Conservation (phyloP, 1,140 invertebrate species). For the Drosophila guanche region DNA sequence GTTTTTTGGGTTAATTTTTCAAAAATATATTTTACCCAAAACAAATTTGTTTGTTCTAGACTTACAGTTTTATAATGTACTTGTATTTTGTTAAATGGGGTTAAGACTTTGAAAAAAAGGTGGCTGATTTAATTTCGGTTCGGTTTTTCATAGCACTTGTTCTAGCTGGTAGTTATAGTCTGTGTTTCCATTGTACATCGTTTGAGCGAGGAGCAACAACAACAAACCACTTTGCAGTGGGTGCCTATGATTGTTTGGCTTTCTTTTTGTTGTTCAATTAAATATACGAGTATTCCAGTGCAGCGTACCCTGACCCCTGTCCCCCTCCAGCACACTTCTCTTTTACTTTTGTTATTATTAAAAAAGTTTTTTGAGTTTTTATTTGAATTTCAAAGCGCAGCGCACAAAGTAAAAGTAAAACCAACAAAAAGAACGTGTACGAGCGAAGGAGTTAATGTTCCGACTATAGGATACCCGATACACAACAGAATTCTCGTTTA, state of each 20-base stretch:
- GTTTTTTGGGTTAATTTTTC: not conserved
- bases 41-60: constrained; percentile 38
- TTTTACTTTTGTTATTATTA: constrained; percentile 34
- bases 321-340: too few species aligned
- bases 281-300: constrained; percentile 37
- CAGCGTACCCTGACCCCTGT: not conserved
- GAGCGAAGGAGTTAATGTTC: too few species aligned
- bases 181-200: constrained; percentile 61
- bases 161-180: constrained; percentile 37
- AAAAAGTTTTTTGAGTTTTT: constrained; percentile 62
- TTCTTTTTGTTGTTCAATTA: constrained; percentile 75
- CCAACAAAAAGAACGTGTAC: constrained; percentile 11
- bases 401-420: constrained; percentile 20
- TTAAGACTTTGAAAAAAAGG: constrained; percentile 8
- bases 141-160: constrained; percentile 39
- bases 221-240: constrained; percentile 41
- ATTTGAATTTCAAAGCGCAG: constrained; percentile 43
- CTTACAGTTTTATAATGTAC: constrained; percentile 24
- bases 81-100: constrained; percentile 17
- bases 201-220: constrained; percentile 60
- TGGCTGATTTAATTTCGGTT: constrained; percentile 2
- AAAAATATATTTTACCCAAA: constrained; percentile 26
- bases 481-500: not conserved
- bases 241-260: constrained; percentile 49
- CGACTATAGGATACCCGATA: too few species aligned